These are phyloP conservation scores for Aleadryas rufinucha DNA, from an alignment of 2,113 vertebrate species.

Conservation along the genomic window DNA sequence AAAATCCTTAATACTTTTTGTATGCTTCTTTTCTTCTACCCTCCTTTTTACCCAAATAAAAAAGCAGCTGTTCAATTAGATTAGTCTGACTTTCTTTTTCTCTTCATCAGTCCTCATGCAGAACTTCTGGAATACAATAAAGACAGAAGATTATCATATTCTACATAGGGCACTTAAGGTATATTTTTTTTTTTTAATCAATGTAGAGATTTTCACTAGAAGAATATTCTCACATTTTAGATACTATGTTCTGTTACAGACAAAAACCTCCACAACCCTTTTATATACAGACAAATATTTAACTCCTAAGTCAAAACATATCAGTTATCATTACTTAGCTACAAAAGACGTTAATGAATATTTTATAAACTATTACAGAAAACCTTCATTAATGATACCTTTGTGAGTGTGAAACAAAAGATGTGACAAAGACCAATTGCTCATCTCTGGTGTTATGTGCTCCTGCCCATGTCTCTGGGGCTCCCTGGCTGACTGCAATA, in stretches of 20 bases:
- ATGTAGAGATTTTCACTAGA: background rate
- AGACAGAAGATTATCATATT: background rate
- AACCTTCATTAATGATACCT: background rate
- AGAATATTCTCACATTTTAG: background rate
- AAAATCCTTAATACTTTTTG: slow-evolving; percentile 13
- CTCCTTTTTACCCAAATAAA: background rate
- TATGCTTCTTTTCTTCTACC: background rate
- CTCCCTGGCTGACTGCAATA: rapidly evolving
- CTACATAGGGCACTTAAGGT: background rate
- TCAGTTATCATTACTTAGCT: background rate
- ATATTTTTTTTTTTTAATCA: background rate
- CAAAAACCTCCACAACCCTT: rapidly evolving
- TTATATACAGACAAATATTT: background rate
- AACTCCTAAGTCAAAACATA: background rate
- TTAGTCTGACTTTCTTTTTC: background rate
- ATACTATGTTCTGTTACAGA: background rate
- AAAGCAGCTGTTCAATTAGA: background rate
- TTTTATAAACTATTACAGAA: background rate
- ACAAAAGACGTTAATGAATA: background rate
- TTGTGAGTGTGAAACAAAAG: background rate
- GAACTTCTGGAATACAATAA: background rate
- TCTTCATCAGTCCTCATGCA: background rate
- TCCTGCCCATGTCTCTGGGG: background rate
- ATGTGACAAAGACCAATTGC: background rate
- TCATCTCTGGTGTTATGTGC: background rate